Conservation (phyloP, 1,140 invertebrate genomes). For the Pteromalus puparum region DNA sequence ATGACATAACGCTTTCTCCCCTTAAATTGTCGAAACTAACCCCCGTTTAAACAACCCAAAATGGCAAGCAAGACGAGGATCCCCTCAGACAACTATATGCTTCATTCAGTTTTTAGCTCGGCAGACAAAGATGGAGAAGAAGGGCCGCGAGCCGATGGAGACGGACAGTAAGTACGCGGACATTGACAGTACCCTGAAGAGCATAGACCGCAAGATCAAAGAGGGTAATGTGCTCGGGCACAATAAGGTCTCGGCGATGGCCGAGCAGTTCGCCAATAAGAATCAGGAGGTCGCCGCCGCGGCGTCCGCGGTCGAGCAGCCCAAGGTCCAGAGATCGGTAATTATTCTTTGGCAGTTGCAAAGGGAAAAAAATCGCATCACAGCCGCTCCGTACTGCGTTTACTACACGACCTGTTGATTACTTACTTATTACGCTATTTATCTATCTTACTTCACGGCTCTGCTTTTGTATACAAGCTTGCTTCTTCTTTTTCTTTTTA, state of each 20-base stretch:
- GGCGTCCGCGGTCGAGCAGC: slow-evolving; percentile 66
- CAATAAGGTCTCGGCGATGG: slow-evolving; percentile 92
- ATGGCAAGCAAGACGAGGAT: neutral
- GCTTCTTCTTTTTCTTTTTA: slow-evolving; percentile 22
- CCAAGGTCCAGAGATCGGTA: slow-evolving; percentile 80
- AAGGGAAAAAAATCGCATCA: slow-evolving; percentile 49
- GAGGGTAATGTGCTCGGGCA: slow-evolving; percentile 85
- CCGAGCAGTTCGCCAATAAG: slow-evolving; percentile 84
- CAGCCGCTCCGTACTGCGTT: slow-evolving; percentile 50
- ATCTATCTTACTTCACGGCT: neutral
- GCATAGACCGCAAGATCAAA: slow-evolving; percentile 87
- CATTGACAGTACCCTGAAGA: slow-evolving; percentile 88
- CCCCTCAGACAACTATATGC: slow-evolving; percentile 66
- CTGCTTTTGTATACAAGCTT: neutral
- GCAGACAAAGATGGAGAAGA: slow-evolving; percentile 85
- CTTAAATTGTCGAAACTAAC: slow-evolving; percentile 15
- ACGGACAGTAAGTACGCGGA: slow-evolving; percentile 80
- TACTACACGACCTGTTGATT: slow-evolving; percentile 41
- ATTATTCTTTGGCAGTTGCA: slow-evolving; percentile 68
- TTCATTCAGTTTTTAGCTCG: slow-evolving; percentile 84
- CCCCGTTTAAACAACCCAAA: neutral
- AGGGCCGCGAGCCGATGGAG: slow-evolving; percentile 77
- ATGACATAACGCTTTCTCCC: neutral
- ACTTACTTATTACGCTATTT: neutral
- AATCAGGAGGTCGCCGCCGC: slow-evolving; percentile 69